A percentile compares a stretch with the other conserved stretches of the same genome.
These are phyloP conservation scores for Diorhabda carinulata DNA, from an alignment of 1,140 invertebrate genomes.

Conservation along the genomic window DNA sequence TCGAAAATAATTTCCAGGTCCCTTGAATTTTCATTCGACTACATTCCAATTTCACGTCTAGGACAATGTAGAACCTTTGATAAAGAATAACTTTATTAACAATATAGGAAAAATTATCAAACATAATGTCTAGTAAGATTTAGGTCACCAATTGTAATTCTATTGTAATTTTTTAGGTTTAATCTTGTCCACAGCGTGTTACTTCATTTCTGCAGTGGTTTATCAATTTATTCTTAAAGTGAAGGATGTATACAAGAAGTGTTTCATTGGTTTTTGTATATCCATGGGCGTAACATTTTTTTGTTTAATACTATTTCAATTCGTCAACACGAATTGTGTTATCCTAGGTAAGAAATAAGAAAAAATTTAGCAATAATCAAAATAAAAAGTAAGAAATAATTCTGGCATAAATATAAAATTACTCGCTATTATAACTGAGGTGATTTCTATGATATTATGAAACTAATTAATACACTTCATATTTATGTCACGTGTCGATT, in stretches of 20 bases:
- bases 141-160: neutral
- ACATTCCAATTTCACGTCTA: neutral
- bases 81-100: neutral
- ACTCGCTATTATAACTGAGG: neutral
- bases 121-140: neutral
- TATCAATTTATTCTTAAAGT: constrained; percentile 25
- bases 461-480: neutral
- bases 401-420: neutral
- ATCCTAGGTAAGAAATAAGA: constrained; percentile 25
- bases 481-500: no score
- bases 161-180: constrained; percentile 23
- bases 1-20: no score
- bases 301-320: constrained; percentile 27
- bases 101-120: neutral
- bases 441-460: neutral
- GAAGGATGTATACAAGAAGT: constrained; percentile 29
- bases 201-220: constrained; percentile 23
- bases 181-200: constrained; percentile 30
- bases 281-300: constrained; percentile 30
- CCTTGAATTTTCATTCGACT: no score
- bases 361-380: neutral
- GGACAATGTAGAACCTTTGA: neutral
- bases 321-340: constrained; percentile 18
- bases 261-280: constrained; percentile 25
- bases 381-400: neutral